Evolutionary conservation across 1,140 invertebrate species (phyloP).

Genomic region (Limonius californicus): DNA sequence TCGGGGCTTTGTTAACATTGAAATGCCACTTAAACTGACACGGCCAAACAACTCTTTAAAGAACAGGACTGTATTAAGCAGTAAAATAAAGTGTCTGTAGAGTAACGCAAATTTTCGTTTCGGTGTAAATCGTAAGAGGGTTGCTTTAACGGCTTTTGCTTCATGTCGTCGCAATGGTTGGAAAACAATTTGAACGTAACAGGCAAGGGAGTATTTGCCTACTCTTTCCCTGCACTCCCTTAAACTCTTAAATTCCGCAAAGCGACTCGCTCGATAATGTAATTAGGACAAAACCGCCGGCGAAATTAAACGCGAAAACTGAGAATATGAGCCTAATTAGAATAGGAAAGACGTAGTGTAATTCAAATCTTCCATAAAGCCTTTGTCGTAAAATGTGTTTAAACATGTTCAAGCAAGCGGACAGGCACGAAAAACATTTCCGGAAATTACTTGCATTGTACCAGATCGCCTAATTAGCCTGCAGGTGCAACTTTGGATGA

Average conservation of each 20-base stretch:
- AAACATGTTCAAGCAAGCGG: neutral
- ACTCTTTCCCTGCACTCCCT: neutral
- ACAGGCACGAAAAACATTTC: neutral
- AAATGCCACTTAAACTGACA: too few relatives aligned
- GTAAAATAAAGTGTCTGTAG: too few relatives aligned
- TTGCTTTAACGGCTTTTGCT: too few relatives aligned
- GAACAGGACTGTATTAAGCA: too few relatives aligned
- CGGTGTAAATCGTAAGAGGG: too few relatives aligned
- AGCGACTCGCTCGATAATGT: conserved; percentile 22
- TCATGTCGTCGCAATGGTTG: neutral
- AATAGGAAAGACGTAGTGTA: conserved; percentile 17
- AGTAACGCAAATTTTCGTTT: too few relatives aligned
- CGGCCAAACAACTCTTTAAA: too few relatives aligned
- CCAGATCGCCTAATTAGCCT: neutral
- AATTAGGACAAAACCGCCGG: conserved; percentile 23
- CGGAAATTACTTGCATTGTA: conserved; percentile 1
- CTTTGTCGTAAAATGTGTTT: conserved; percentile 10
- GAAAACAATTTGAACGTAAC: conserved; percentile 7
- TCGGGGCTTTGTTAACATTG: too few relatives aligned
- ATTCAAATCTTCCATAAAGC: conserved; percentile 17
- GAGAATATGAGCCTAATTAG: conserved; percentile 23
- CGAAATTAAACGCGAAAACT: conserved; percentile 26
- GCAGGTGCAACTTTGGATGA: too few relatives aligned
- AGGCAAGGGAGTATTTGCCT: conserved; percentile 3
- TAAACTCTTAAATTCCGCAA: conserved; percentile 8